Evolutionary conservation across 2,797 vertebrate genomes (phyloP).

Genomic region (Bovichtus diacanthus): DNA sequence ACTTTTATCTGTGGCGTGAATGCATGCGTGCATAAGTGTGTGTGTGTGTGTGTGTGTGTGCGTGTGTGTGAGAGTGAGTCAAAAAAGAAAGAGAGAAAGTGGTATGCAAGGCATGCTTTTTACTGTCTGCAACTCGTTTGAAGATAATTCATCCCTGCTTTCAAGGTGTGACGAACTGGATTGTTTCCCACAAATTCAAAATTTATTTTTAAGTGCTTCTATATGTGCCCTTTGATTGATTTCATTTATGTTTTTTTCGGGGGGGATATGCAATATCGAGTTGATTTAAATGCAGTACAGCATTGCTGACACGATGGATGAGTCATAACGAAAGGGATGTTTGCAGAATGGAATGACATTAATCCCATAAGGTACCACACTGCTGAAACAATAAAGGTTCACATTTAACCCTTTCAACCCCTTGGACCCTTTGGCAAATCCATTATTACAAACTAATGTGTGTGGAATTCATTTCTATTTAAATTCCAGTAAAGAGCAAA

Average conservation of each 20-base stretch:
- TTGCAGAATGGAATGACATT: neutral
- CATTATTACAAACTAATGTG: neutral
- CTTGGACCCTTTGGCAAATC: neutral
- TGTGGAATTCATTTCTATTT: constrained; percentile 5
- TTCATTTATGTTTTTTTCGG: constrained; percentile 12
- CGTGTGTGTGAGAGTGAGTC: constrained; percentile 4
- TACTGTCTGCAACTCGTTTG: constrained; percentile 54
- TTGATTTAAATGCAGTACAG: constrained; percentile 38
- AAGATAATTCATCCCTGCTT: constrained; percentile 57
- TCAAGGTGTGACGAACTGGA: constrained; percentile 48
- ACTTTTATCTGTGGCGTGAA: neutral
- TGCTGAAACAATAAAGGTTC: constrained; percentile 2
- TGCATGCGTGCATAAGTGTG: constrained; percentile 10
- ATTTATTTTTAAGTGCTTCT: constrained; percentile 43
- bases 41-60: neutral
- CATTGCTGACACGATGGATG: neutral
- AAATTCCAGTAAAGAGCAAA: neutral
- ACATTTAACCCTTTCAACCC: neutral
- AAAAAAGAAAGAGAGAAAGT: constrained; percentile 9
- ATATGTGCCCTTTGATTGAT: constrained; percentile 20
- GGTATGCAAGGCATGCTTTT: constrained; percentile 39
- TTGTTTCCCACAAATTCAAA: constrained; percentile 53
- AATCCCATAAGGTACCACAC: neutral
- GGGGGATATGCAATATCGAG: neutral
- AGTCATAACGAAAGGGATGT: constrained; percentile 1